These are phyloP conservation scores for Chaetops frenatus DNA, from an alignment of 2,113 vertebrate genomes.

Conservation along the genomic window DNA sequence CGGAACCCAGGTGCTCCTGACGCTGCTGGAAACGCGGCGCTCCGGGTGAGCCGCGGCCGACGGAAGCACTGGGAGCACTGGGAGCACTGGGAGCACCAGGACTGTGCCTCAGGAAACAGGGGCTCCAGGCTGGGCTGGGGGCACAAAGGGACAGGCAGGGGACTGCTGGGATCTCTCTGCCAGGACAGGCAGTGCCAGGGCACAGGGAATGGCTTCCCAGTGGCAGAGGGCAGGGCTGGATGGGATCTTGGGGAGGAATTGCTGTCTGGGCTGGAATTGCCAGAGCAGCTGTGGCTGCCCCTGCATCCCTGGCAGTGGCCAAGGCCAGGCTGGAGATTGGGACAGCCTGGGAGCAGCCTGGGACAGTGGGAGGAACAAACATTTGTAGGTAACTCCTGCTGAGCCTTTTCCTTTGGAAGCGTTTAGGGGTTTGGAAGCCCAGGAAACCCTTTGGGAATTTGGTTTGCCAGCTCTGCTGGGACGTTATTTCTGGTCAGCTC, in stretches of 20 bases:
- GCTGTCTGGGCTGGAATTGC: neutral
- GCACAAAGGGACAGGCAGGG: neutral
- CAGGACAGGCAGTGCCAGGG: neutral
- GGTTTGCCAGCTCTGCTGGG: neutral
- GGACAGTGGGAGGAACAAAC: neutral
- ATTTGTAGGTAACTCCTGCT: neutral
- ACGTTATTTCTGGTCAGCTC: neutral
- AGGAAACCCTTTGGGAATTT: neutral
- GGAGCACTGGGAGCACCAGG: accelerated
- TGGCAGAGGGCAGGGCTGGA: neutral
- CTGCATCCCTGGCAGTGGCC: neutral
- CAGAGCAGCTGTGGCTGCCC: neutral
- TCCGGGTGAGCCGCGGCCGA: conserved; percentile 75
- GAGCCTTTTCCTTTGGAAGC: neutral
- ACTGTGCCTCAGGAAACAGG: no score
- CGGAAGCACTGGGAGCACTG: accelerated
- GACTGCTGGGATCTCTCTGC: neutral
- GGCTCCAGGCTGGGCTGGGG: neutral
- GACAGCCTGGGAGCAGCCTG: neutral
- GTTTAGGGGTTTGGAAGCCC: neutral
- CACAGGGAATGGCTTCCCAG: neutral
- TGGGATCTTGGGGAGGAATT: neutral
- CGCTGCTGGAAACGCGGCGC: conserved; percentile 88
- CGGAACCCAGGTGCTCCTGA: conserved; percentile 91
- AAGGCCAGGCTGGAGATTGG: neutral